Percentiles rank a stretch among this genome's conserved stretches.
phyloP scores from a whole-genome alignment of 2,113 vertebrate genomes.

The Glaucidium brasilianum region DNA sequence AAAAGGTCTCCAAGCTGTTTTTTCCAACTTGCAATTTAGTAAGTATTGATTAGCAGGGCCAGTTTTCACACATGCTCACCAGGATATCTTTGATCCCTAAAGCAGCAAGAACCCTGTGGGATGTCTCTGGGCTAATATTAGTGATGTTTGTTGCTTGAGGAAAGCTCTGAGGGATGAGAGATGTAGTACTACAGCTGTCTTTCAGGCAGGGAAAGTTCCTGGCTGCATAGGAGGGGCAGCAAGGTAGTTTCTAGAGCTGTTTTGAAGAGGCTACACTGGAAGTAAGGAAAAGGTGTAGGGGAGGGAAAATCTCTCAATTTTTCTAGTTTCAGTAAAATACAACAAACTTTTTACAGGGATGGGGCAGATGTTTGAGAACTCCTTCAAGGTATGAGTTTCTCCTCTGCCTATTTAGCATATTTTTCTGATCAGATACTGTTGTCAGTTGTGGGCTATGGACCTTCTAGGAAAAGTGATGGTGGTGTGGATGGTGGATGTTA shows the following conservation, averaged over 20 bases:
- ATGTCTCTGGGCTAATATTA: not conserved
- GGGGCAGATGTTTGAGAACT: not conserved
- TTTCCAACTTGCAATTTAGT: not conserved
- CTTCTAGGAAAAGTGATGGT: not conserved
- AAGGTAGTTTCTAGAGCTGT: not conserved
- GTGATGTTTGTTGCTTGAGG: not conserved
- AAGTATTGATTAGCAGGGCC: not conserved
- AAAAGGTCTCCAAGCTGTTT: not conserved
- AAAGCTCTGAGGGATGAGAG: not conserved
- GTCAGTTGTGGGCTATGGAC: not conserved
- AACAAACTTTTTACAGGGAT: not conserved
- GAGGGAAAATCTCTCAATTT: not conserved
- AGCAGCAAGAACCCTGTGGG: not conserved
- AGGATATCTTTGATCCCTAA: not conserved
- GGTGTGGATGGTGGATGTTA: not conserved
- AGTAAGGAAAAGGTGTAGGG: not conserved
- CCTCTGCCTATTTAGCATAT: not conserved
- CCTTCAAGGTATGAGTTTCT: not conserved
- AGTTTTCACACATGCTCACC: not conserved
- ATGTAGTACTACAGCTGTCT: not conserved
- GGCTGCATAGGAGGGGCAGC: not conserved
- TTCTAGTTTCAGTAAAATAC: not conserved
- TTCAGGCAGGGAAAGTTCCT: not conserved
- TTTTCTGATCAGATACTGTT: not conserved
- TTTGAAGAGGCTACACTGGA: not conserved